phyloP scores from a whole-genome alignment of 2,113 vertebrate genomes.

The Dipodomys stephensi region DNA sequence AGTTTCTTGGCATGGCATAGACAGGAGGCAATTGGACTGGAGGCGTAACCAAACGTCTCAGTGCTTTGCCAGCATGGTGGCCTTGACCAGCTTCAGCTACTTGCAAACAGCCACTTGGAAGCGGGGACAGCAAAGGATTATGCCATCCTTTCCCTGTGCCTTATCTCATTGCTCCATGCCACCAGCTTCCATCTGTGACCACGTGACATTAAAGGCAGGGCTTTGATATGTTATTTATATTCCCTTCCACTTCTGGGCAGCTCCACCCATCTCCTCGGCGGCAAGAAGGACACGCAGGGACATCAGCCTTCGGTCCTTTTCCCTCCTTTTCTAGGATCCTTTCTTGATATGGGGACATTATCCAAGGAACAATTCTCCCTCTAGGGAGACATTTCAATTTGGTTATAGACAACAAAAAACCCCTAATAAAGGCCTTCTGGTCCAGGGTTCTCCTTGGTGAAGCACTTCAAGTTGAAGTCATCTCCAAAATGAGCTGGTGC shows the following conservation, averaged over 20 bases:
- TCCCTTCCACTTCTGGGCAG: neutral
- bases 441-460: neutral
- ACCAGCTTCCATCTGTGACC: neutral
- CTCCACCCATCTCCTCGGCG: neutral
- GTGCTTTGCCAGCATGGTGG: neutral
- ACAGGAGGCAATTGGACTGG: neutral
- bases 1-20: neutral
- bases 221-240: neutral
- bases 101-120: neutral
- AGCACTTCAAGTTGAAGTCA: neutral
- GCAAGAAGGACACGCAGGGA: neutral
- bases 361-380: neutral
- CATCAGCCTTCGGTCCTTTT: neutral
- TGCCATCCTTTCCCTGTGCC: neutral
- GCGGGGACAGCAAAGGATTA: neutral
- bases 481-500: neutral
- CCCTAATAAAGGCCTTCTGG: neutral
- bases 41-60: neutral
- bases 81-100: neutral
- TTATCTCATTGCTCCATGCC: neutral
- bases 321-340: neutral
- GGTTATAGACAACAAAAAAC: neutral
- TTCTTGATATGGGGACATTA: neutral
- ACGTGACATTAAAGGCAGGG: no score
- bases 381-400: neutral